Conservation (phyloP, 1,140 invertebrate species). For the Anoplophora glabripennis region DNA sequence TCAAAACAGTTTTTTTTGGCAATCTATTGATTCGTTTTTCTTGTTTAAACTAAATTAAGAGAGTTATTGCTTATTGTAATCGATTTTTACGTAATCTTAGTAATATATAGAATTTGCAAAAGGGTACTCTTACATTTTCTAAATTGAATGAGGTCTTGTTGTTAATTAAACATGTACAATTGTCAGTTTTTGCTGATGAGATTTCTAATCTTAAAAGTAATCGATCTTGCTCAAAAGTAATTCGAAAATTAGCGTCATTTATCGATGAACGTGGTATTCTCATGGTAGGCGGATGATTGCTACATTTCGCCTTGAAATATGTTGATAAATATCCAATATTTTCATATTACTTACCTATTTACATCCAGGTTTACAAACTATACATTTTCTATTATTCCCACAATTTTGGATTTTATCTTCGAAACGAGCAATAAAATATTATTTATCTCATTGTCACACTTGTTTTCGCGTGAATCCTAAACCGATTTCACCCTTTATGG, state of each 20-base stretch:
- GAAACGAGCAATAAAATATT: conserved; percentile 1
- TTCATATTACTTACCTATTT: conserved; percentile 10
- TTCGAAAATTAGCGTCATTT: conserved; percentile 24
- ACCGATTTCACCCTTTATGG: conserved; percentile 17
- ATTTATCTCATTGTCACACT: conserved; percentile 11
- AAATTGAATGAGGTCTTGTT: conserved; percentile 2
- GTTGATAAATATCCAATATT: conserved; percentile 12
- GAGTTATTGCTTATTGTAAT: background rate
- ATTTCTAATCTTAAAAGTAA: conserved; percentile 3
- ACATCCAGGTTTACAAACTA: conserved; percentile 17
- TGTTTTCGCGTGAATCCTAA: conserved; percentile 16
- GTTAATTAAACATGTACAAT: conserved; percentile 13
- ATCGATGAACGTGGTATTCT: conserved; percentile 32
- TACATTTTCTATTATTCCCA: conserved; percentile 16
- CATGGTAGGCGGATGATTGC: conserved; percentile 35
- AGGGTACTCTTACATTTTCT: background rate
- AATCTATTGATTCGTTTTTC: background rate
- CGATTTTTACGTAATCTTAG: too few species aligned
- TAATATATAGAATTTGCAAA: too few species aligned
- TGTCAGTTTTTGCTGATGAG: conserved; percentile 1
- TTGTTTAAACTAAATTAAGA: conserved; percentile 6
- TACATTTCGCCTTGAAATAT: conserved; percentile 3
- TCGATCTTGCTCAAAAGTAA: conserved; percentile 1
- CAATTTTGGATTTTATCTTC: conserved; percentile 21
- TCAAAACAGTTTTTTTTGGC: background rate